phyloP scores from a whole-genome alignment of 2,113 vertebrate species.

The Oxyura jamaicensis region DNA sequence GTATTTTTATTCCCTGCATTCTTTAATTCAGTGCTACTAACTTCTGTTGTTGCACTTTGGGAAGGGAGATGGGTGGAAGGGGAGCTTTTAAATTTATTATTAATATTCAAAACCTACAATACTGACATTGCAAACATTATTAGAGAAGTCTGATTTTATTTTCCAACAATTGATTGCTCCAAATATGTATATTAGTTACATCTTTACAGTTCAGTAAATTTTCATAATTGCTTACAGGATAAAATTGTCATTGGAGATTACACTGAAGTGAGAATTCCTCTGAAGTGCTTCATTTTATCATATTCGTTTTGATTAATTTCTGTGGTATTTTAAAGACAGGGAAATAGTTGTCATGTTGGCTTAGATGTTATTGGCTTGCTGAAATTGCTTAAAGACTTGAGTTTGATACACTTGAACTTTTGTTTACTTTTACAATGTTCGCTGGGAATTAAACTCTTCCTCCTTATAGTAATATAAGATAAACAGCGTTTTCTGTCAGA shows the following conservation, averaged over 20 bases:
- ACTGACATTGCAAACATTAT: background rate
- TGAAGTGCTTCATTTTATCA: background rate
- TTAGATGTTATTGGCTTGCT: background rate
- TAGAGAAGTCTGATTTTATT: background rate
- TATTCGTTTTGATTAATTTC: background rate
- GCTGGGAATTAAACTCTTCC: slow-evolving; percentile 27
- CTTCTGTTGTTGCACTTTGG: background rate
- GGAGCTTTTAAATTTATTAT: background rate
- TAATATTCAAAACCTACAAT: background rate
- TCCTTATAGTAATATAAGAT: background rate
- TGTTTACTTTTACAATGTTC: slow-evolving; percentile 33
- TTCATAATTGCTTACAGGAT: background rate
- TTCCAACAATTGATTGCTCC: background rate
- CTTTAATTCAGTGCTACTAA: background rate
- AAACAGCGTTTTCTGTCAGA: slow-evolving; percentile 19
- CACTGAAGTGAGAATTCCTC: background rate
- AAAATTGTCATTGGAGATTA: background rate
- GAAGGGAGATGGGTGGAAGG: background rate
- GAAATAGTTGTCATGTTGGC: background rate
- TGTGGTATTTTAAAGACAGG: background rate
- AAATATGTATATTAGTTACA: background rate
- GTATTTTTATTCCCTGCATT: background rate
- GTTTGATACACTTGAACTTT: background rate
- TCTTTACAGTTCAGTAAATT: background rate
- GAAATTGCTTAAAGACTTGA: background rate